These are phyloP conservation scores for Alosa alosa DNA, from an alignment of 2,113 vertebrate genomes.

Conservation along the genomic window DNA sequence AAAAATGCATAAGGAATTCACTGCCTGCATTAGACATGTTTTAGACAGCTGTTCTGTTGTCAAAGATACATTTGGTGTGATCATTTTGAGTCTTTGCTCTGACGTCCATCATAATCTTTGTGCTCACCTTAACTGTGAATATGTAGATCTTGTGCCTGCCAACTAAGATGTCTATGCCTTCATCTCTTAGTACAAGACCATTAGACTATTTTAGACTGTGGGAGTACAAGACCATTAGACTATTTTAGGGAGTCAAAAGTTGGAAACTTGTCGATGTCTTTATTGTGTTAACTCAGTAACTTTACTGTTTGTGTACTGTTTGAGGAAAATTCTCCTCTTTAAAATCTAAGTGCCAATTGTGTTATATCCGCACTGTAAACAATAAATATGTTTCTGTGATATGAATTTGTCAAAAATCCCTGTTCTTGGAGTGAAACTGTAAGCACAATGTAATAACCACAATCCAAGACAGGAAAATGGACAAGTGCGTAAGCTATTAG, in stretches of 20 bases:
- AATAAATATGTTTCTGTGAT: constrained; percentile 24
- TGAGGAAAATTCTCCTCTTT: constrained; percentile 2
- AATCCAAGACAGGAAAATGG: neutral
- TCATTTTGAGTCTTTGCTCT: neutral
- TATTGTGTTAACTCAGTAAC: neutral
- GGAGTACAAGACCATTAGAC: neutral
- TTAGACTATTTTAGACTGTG: constrained; percentile 1
- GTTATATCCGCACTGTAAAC: constrained; percentile 2
- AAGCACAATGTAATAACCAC: neutral
- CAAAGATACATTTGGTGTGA: neutral
- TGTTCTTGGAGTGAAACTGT: neutral
- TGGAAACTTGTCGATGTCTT: neutral
- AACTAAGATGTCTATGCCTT: neutral
- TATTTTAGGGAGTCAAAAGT: neutral
- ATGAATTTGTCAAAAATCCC: neutral
- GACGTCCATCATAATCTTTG: neutral
- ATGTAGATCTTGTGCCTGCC: neutral
- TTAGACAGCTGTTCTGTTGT: neutral
- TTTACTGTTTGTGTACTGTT: neutral
- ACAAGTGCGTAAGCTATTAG: neutral
- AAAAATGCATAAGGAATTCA: neutral
- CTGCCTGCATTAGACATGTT: neutral
- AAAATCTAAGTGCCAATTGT: neutral
- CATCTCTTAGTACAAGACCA: neutral
- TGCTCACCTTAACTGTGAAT: neutral